Evolutionary conservation across 2,113 vertebrate genomes (phyloP).

Genomic region (Montifringilla adamsi): DNA sequence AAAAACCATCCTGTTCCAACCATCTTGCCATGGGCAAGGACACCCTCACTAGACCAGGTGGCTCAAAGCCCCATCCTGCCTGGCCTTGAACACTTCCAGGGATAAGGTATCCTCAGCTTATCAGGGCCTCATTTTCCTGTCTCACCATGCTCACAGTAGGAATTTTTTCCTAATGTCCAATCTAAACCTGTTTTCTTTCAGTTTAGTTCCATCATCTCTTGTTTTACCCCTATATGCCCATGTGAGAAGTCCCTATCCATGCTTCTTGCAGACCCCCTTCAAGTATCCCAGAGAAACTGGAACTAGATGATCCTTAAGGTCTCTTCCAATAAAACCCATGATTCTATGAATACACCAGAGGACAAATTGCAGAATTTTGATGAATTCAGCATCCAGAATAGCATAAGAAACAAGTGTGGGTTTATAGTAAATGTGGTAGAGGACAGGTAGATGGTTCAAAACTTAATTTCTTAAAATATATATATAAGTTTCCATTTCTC

Average conservation of each 20-base stretch:
- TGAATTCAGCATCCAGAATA: background rate
- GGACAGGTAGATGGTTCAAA: background rate
- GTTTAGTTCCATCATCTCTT: background rate
- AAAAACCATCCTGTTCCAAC: background rate
- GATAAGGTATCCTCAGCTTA: background rate
- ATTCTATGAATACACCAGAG: background rate
- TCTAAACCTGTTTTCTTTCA: background rate
- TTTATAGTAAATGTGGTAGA: background rate
- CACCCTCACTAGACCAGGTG: background rate
- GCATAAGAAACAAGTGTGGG: background rate
- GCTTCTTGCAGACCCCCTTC: background rate
- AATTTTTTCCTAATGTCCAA: background rate
- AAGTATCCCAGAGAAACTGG: background rate
- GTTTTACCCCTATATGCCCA: no score
- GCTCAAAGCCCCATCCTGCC: background rate
- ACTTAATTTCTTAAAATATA: background rate
- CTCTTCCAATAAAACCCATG: background rate
- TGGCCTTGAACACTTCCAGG: background rate
- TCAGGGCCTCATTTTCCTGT: background rate
- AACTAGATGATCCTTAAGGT: background rate
- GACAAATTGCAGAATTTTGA: background rate
- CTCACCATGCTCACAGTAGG: background rate
- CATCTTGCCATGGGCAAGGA: background rate
- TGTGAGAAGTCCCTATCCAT: background rate
- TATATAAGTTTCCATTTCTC: background rate